Evolutionary conservation across 2,113 vertebrate genomes (phyloP), one percentile per base, ranked within the genome.

Genomic region (Archilochus colubris): DNA sequence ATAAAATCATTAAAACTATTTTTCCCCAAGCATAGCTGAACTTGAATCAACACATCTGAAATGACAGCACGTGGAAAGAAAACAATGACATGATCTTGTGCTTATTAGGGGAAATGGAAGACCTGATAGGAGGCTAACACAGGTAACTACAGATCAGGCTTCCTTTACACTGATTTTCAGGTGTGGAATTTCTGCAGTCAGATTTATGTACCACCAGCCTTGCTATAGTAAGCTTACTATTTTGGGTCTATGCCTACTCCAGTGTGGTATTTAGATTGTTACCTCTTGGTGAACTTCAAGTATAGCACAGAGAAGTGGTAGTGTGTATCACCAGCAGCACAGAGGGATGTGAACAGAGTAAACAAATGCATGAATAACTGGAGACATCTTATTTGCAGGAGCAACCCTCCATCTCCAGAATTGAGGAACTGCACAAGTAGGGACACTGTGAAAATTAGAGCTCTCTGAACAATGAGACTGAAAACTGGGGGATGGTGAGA

Each of bases 1-100:
- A 94, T 97, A 96, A 97, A 97, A 97, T 98, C 96, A 97, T 95
- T 97, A 89, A 57, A 92, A 76, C 66, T 68, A 57, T 94, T 85
- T 86, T 67, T 20, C 2, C 66, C 57, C 63, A 91, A 88, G 87
- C 40, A 53, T 2, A 87, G 50, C 51, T 58, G 79, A 91, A 88
- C 78, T 82, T 91, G 93, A 93, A 96, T 97, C 92, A 91, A 94
- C 91, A 46, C 38, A 36, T 82, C 96, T 59, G 83, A 97, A 98
- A 98, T 98, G 96, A 93, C 96, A 97, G 46, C 82, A 69, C 9
- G n/a, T 91, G 93, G 88, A 73, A 72, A 69, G 82, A 78, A 92
- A 92, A 93, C 57, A 21, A 77, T 40, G 50, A 17, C 28, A 73
- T 78, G 28, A 38, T 73, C 12, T 72, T 24, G 40, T 12, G 51